These are phyloP conservation scores for Myathropa florea DNA, from an alignment of 2,888 invertebrate species.

Conservation along the genomic window DNA sequence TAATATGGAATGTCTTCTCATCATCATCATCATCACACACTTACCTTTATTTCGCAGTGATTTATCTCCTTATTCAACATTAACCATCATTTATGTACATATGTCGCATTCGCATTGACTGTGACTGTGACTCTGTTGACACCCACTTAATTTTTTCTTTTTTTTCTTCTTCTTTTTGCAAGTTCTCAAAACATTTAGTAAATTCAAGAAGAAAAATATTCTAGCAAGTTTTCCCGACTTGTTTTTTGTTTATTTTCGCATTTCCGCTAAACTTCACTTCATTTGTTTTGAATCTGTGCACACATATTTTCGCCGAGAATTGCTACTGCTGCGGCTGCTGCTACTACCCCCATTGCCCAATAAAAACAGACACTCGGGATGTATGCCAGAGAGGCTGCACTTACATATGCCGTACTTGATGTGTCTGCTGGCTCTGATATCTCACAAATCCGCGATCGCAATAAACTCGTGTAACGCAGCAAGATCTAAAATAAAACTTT, in stretches of 20 bases:
- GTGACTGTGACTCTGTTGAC: not conserved
- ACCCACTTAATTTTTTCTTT: not conserved
- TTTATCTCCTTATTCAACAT: constrained; percentile 7
- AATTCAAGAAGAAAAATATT: not conserved
- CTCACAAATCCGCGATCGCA: constrained; percentile 16
- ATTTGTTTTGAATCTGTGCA: constrained; percentile 35
- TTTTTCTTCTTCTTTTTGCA: not conserved
- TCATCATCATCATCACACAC: not conserved
- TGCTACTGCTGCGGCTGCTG: not conserved
- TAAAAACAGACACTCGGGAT: constrained; percentile 23
- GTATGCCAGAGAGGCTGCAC: constrained; percentile 17
- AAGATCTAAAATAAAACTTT: constrained; percentile 14
- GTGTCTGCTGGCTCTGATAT: not conserved
- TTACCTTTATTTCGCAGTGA: constrained; percentile 20
- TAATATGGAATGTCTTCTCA: not conserved
- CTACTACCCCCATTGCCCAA: constrained; percentile 21
- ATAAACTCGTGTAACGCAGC: constrained; percentile 4
- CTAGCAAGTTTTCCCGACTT: not conserved
- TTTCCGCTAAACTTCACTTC: constrained; percentile 20
- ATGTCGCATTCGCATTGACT: not conserved
- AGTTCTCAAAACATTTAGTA: not conserved
- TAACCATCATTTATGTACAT: constrained; percentile 6
- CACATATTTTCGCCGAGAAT: not conserved
- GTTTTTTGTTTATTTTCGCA: constrained; percentile 13
- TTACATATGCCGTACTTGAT: constrained; percentile 24